Base-by-base conservation (phyloP, 2,888 invertebrate genomes). In the Lepeophtheirus nordmannii region DNA sequence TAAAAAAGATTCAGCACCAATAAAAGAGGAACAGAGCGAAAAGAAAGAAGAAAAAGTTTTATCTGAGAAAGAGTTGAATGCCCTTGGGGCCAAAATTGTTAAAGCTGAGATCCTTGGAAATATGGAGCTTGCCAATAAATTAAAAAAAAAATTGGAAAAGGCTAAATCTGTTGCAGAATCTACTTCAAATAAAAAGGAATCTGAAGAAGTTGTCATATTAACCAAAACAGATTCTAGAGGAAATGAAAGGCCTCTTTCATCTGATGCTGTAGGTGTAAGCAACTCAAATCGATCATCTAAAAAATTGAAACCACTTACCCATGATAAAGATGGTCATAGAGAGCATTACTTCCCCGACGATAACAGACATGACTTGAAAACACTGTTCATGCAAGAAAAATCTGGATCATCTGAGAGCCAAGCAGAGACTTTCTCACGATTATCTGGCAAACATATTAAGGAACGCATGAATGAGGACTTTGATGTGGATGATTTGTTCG, bases 61-160 rank as follows among this genome's bases (percentile, higher is more conserved):
- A 20, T 83, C 84, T 58, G 85, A 88, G 76, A 83, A 84, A 70
- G 87, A 96, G 75, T 83, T 92, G 81, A 98, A 97, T 77, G 84
- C 85, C 71, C 75, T 98, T 57, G 90, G 85, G 56, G 91, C 94
- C 1, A 90, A 87, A 77, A 82, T 93, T 69, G 79, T 97, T 0
- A 92, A 92, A 78, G 94, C 96, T 14, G 93, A 97, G 81, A 83
- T 98, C 71, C 82, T 91, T 80, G 94, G 92, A 20, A 84, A 94
- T 74, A 77, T 75, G 71, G 82, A 71, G 73, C 70, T 68, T 20
- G 59, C 22, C 10, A 61, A 53, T 12, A 39, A 66, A 39, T 41
- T 71, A 17, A 65, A 67, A 67, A 37, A 38, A 37, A 61, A 68
- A 58, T 59, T 68, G 22, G 74, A 61, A 71, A 70, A 66, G 68